Evolutionary conservation across 2,888 invertebrate genomes (phyloP), one percentile per base, ranked within the genome.

Genomic region (Epinotia ramella): DNA sequence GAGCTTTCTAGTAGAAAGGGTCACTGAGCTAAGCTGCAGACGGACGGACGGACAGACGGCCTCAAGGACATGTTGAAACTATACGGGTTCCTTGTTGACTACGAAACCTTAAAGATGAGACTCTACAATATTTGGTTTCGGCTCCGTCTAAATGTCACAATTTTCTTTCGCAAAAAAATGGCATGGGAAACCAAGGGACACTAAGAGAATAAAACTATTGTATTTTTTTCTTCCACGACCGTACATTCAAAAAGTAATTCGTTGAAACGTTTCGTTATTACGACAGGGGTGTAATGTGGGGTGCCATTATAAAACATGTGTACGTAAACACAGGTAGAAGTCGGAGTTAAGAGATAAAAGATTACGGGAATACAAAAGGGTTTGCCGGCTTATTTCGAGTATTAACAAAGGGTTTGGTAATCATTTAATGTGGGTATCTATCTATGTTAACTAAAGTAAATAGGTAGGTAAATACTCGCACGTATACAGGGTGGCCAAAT

Each of bases 311-410:
- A 12, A 56, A 67, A 56, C 56, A 56, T 20, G 56, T 56, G 66
- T 57, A 67, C 3, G 44, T 44, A 20, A 3, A 16, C 56, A 20
- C 18, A 13, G 13, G n/a, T n/a, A 53, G 1, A 49, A 20, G 57
- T 20, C 12, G 13, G 13, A 44, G 33, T 56, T 13, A 28, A 4
- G 13, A 57, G 44, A 68, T 59, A n/a, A 59, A 68, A 68, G 68
- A 68, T 68, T 59, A 59, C 57, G 20, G 18, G 13, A n/a, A 59
- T n/a, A 68, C 24, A 65, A 67, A 59, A 24, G 68, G 44, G 12
- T 67, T 67, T 59, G 68, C 11, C 44, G 16, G 40, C 9, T 67
- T 68, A 44, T 46, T 66, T 53, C 49, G 16, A 49, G 49, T 49
- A 46, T 49, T 49, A 18, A 18, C 7, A 40, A 40, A 40, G 40